These are phyloP conservation scores for Cataglyphis altisquamis DNA, from an alignment of 2,888 invertebrate genomes.

Conservation along the genomic window DNA sequence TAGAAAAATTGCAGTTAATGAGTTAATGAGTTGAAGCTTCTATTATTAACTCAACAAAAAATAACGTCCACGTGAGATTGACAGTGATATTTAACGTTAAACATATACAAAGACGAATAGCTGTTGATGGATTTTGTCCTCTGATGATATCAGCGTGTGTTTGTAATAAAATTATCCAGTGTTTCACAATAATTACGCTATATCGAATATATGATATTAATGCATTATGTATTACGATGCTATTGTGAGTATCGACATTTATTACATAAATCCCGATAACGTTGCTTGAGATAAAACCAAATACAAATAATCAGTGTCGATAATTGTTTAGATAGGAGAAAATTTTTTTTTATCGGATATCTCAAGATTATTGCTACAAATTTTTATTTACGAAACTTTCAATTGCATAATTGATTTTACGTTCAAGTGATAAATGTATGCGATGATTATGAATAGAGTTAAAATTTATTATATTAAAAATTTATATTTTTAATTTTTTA, in stretches of 20 bases:
- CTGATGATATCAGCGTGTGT: background rate
- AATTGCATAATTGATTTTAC: background rate
- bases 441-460: background rate
- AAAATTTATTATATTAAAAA: slow-evolving; percentile 1
- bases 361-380: background rate
- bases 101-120: background rate
- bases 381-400: background rate
- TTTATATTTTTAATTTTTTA: too few relatives aligned
- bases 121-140: background rate
- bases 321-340: background rate
- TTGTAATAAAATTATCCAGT: background rate
- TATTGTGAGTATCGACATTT: background rate
- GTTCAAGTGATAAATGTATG: background rate
- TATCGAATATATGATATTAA: background rate
- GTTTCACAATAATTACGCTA: background rate
- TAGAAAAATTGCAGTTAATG: slow-evolving; percentile 3
- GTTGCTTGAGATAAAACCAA: slow-evolving; percentile 13
- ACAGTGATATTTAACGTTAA: background rate
- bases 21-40: background rate
- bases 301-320: background rate
- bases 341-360: background rate
- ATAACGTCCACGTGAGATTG: background rate
- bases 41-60: background rate
- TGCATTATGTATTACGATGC: background rate
- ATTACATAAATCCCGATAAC: slow-evolving; percentile 24